Percentiles rank a stretch among this genome's conserved stretches.
phyloP scores from a whole-genome alignment of 1,140 invertebrate genomes.

The Achroia grisella region DNA sequence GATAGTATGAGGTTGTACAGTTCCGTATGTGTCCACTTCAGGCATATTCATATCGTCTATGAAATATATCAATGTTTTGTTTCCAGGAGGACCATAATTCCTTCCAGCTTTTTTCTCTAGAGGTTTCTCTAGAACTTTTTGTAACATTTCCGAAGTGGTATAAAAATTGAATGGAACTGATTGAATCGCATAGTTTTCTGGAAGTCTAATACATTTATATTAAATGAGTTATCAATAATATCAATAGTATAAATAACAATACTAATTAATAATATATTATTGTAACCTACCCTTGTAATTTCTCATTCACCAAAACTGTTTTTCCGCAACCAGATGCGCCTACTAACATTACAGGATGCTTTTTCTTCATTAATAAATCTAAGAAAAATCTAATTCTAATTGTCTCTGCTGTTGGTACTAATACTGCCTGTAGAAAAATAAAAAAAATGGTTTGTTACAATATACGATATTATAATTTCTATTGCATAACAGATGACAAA shows the following conservation, averaged over 20 bases:
- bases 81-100: slow-evolving; percentile 96
- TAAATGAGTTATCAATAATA: no score
- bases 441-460: background rate
- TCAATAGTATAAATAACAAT: no score
- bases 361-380: slow-evolving; percentile 90
- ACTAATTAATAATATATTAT: no score
- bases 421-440: slow-evolving; percentile 77
- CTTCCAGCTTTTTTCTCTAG: slow-evolving; percentile 97
- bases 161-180: slow-evolving; percentile 98
- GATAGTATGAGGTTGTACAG: slow-evolving; percentile 96
- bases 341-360: slow-evolving; percentile 94
- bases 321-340: slow-evolving; percentile 94
- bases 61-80: slow-evolving; percentile 96
- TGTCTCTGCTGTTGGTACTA: slow-evolving; percentile 96
- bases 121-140: slow-evolving; percentile 95
- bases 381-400: slow-evolving; percentile 92
- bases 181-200: slow-evolving; percentile 91
- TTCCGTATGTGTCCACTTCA: slow-evolving; percentile 95
- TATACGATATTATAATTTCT: no score
- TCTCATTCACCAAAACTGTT: slow-evolving; percentile 91
- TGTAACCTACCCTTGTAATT: slow-evolving; percentile 76
- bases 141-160: slow-evolving; percentile 96
- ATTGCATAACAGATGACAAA: no score
- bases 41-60: slow-evolving; percentile 99
- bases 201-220: slow-evolving; percentile 76